Conservation (phyloP, 2,888 invertebrate genomes). For the Rhimphoctona megacephalus region DNA sequence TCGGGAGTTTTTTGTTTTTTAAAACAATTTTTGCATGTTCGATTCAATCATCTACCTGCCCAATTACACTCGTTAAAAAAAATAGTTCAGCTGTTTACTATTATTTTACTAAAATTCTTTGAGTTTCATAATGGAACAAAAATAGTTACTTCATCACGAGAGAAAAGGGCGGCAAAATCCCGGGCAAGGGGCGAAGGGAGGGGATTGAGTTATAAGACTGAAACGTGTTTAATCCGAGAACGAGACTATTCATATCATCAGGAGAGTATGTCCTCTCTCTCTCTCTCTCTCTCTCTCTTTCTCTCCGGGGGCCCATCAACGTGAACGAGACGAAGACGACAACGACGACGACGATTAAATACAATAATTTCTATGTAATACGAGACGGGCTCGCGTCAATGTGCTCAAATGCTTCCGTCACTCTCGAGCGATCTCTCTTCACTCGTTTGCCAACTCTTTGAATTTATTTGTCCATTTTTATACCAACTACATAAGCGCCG, state of each 20-base stretch:
- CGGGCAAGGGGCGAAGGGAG: not conserved
- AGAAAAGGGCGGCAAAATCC: not conserved
- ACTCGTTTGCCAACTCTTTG: conserved; percentile 71
- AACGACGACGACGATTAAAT: conserved; percentile 73
- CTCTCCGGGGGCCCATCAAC: not conserved
- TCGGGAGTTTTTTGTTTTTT: no score
- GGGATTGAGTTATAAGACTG: conserved; percentile 35
- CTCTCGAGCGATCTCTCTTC: conserved; percentile 43
- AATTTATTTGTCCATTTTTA: conserved; percentile 63
- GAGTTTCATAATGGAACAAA: conserved; percentile 32
- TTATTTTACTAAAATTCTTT: conserved; percentile 53
- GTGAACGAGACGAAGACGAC: conserved; percentile 47
- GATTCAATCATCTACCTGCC: conserved; percentile 28
- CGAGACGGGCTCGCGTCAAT: conserved; percentile 70
- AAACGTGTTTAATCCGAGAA: conserved; percentile 61
- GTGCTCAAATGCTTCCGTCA: conserved; percentile 74
- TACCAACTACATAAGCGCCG: conserved; percentile 11
- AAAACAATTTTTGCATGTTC: not conserved
- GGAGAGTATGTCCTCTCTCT: not conserved
- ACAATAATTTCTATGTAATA: conserved; percentile 78
- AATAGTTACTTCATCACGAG: conserved; percentile 25
- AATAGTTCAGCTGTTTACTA: conserved; percentile 6
- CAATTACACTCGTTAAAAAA: conserved; percentile 48
- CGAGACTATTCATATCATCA: conserved; percentile 62
- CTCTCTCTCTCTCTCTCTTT: not conserved